Conservation (phyloP, 92 coral and sea anemone species). For the Phenganax marumi region DNA sequence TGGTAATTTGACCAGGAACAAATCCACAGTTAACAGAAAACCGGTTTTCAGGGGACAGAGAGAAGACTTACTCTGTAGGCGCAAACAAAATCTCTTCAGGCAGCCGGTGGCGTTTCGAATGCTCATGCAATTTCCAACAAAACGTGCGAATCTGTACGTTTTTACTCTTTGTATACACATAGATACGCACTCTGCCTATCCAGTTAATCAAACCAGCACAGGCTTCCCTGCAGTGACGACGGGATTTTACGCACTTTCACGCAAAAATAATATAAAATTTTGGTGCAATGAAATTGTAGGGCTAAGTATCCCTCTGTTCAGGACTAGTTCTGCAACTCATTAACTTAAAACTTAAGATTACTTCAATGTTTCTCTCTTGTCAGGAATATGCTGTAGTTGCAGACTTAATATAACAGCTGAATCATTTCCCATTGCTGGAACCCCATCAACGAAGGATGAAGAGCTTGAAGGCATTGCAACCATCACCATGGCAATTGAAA, state of each 20-base stretch:
- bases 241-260: constrained; percentile 29
- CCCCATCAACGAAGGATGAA: constrained; percentile 38
- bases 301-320: constrained; percentile 17
- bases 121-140: too few relatives aligned
- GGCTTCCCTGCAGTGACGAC: constrained; percentile 17
- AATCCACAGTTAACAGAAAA: too few relatives aligned
- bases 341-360: constrained; percentile 34
- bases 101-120: too few relatives aligned
- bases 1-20: too few relatives aligned
- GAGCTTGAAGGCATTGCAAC: constrained; percentile 26
- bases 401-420: constrained; percentile 44
- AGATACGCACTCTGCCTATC: constrained; percentile 8
- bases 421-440: constrained; percentile 40
- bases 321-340: constrained; percentile 22
- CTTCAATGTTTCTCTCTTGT: constrained; percentile 14
- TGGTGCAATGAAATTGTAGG: constrained; percentile 17
- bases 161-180: neutral
- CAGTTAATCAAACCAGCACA: constrained; percentile 23
- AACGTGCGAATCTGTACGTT: neutral
- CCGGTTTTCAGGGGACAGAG: too few relatives aligned
- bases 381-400: constrained; percentile 59
- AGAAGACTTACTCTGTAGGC: too few relatives aligned
- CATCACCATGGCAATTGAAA: constrained; percentile 55
- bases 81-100: too few relatives aligned
- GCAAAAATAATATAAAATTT: constrained; percentile 14